These are phyloP conservation scores for Hiodon alosoides DNA, from an alignment of 2,113 vertebrate species.

Conservation along the genomic window DNA sequence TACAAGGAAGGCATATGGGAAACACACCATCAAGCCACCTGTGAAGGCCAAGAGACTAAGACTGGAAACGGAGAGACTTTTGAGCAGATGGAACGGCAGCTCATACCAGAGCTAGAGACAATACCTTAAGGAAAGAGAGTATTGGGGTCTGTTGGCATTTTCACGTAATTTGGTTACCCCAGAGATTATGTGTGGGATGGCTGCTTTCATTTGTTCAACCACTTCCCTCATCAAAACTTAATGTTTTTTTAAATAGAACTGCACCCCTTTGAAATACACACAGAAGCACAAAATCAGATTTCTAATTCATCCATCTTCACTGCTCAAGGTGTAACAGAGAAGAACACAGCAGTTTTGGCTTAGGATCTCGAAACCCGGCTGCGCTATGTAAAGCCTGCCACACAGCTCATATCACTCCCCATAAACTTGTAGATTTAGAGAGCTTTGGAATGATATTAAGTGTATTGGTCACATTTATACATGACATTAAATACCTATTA, in stretches of 20 bases:
- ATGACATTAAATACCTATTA: too few relatives aligned
- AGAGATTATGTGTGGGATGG: background rate
- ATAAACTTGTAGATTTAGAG: too few relatives aligned
- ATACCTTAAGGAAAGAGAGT: constrained; percentile 12
- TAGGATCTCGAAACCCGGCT: constrained; percentile 5
- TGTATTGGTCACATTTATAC: too few relatives aligned
- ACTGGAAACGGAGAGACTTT: constrained; percentile 25
- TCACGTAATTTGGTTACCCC: background rate
- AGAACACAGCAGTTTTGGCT: constrained; percentile 12
- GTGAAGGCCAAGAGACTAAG: constrained; percentile 34
- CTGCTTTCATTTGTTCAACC: background rate
- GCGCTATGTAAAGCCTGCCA: constrained; percentile 4
- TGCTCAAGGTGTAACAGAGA: constrained; percentile 10
- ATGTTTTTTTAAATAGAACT: background rate
- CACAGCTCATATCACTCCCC: background rate
- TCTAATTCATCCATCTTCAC: background rate
- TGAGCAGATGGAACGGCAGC: constrained; percentile 36
- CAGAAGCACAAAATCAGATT: background rate
- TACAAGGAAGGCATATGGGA: constrained; percentile 59
- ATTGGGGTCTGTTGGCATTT: background rate
- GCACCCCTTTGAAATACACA: background rate
- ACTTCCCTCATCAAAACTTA: background rate
- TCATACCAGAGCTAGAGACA: constrained; percentile 14
- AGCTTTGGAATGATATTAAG: too few relatives aligned
- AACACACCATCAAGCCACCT: constrained; percentile 51